Percentiles rank a stretch among this genome's conserved stretches.
Conservation (phyloP, 2,113 vertebrate species). For the Psettodes erumei region DNA sequence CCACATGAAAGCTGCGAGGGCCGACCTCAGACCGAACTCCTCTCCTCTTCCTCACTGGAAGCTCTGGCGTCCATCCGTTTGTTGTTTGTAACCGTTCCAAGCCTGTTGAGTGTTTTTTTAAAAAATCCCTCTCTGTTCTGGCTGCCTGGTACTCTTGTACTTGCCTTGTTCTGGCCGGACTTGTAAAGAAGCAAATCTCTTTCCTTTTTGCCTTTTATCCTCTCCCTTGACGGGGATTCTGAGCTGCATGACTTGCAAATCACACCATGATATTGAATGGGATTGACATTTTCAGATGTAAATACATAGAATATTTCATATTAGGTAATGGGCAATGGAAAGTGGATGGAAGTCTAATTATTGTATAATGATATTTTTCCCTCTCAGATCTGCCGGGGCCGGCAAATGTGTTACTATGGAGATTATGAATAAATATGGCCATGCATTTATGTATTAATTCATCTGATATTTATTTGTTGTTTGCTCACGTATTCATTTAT, state of each 20-base stretch:
- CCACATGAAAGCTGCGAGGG: slow-evolving; percentile 45
- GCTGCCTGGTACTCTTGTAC: slow-evolving; percentile 41
- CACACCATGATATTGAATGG: slow-evolving; percentile 63
- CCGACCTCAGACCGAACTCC: slow-evolving; percentile 10
- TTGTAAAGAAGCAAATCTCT: slow-evolving; percentile 40
- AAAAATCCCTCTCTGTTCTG: slow-evolving; percentile 7
- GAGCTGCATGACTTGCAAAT: slow-evolving; percentile 80
- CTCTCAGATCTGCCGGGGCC: slow-evolving; percentile 45
- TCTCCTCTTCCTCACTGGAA: slow-evolving; percentile 38
- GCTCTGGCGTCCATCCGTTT: slow-evolving; percentile 9
- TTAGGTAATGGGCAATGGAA: slow-evolving; percentile 65
- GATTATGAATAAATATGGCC: slow-evolving; percentile 76
- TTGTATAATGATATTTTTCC: slow-evolving; percentile 71
- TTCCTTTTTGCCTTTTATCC: slow-evolving; percentile 73
- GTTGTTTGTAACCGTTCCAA: slow-evolving; percentile 32
- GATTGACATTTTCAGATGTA: slow-evolving; percentile 76
- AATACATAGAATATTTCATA: slow-evolving; percentile 75
- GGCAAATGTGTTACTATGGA: slow-evolving; percentile 65
- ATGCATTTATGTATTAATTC: slow-evolving; percentile 75
- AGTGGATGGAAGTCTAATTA: slow-evolving; percentile 71
- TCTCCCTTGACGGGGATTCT: slow-evolving; percentile 50
- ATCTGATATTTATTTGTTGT: slow-evolving; percentile 58
- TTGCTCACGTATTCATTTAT: slow-evolving; percentile 73
- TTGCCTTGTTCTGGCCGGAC: slow-evolving; percentile 48
- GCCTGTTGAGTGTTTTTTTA: slow-evolving; percentile 19